Evolutionary conservation across 1,140 invertebrate genomes (phyloP).

Genomic region (Cydia splendana): DNA sequence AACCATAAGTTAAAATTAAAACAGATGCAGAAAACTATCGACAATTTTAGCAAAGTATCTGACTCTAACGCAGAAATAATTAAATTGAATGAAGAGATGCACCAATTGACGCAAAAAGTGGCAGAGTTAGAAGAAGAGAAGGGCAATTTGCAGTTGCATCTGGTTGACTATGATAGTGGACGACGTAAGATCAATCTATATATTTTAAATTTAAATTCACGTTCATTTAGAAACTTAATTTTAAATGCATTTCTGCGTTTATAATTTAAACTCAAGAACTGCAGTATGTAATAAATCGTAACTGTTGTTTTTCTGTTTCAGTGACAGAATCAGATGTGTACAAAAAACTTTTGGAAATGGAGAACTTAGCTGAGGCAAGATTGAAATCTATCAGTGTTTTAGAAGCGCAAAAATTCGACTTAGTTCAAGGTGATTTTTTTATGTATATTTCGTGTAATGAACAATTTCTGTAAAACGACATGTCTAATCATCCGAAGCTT

Average conservation of each 20-base stretch:
- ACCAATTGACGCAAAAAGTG: constrained; percentile 87
- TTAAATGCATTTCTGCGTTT: background rate
- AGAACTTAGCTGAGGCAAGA: constrained; percentile 75
- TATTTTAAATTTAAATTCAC: background rate
- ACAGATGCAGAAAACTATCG: constrained; percentile 89
- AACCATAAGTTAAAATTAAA: constrained; percentile 90
- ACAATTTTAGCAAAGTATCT: constrained; percentile 86
- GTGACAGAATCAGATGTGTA: constrained; percentile 76
- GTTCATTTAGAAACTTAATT: background rate
- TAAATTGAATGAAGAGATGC: constrained; percentile 80
- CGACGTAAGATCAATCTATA: constrained; percentile 81
- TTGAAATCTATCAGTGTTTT: constrained; percentile 82
- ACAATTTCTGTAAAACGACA: too few species aligned
- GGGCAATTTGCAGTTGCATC: constrained; percentile 90
- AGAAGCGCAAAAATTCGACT: constrained; percentile 84
- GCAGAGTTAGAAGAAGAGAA: constrained; percentile 94
- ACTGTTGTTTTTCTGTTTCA: constrained; percentile 49
- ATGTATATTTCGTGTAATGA: background rate
- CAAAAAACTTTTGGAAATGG: constrained; percentile 77
- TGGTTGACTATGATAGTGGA: constrained; percentile 90
- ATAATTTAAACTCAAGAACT: too few species aligned
- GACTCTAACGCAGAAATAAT: constrained; percentile 86
- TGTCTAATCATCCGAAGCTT: too few species aligned
- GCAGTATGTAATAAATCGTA: constrained; percentile 12
- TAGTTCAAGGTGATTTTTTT: constrained; percentile 80